Percentiles rank a stretch among this genome's conserved stretches.
phyloP scores from a whole-genome alignment of 2,888 invertebrate species.

The Hipparchia semele region DNA sequence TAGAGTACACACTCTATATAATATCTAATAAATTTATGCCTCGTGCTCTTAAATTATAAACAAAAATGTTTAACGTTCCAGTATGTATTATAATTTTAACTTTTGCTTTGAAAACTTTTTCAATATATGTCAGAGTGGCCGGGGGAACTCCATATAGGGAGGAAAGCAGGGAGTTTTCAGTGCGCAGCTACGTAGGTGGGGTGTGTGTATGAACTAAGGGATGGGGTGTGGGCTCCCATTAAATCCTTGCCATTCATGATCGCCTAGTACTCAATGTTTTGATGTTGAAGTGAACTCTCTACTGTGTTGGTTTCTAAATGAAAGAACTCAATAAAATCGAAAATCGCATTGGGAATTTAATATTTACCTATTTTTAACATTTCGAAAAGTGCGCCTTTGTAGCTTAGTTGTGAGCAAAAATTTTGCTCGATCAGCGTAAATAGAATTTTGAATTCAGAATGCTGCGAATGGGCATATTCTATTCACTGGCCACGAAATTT shows the following conservation, averaged over 20 bases:
- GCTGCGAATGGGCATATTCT: no score
- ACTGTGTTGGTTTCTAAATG: background rate
- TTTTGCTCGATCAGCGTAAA: no score
- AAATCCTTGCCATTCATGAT: background rate
- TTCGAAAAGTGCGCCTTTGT: no score
- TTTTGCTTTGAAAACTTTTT: conserved; percentile 7
- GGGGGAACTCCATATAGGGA: background rate
- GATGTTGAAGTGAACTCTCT: conserved; percentile 2
- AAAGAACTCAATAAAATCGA: background rate
- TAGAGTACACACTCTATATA: no score
- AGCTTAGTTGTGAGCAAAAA: no score
- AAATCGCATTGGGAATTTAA: no score
- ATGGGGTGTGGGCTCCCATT: background rate
- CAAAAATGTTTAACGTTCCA: background rate
- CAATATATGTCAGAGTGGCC: background rate
- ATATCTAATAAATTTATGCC: background rate
- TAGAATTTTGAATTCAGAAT: no score
- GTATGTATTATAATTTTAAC: conserved; percentile 1
- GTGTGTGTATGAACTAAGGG: background rate
- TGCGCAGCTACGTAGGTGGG: conserved; percentile 6
- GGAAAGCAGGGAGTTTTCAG: background rate
- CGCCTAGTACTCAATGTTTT: conserved; percentile 13
- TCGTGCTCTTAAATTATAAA: background rate
- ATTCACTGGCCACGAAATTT: no score
- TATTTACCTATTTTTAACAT: background rate